Evolutionary conservation across 1,140 invertebrate genomes (phyloP).

Genomic region (Drosophila trapezifrons): DNA sequence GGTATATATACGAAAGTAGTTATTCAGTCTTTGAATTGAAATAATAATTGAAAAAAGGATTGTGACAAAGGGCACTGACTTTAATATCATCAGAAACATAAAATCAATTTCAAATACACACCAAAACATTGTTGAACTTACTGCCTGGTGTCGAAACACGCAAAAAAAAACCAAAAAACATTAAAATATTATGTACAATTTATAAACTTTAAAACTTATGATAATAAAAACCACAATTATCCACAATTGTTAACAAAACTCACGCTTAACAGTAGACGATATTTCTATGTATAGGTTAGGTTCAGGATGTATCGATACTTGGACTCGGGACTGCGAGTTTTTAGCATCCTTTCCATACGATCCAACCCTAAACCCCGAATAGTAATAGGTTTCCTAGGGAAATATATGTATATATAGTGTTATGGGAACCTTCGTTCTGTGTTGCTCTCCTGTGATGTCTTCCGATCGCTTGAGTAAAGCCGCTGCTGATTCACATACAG

Average conservation of each 20-base stretch:
- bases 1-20: constrained; percentile 8
- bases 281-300: constrained; percentile 1
- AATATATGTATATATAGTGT: constrained; percentile 32
- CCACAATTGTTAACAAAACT: constrained; percentile 38
- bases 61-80: constrained; percentile 1
- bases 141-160: background rate
- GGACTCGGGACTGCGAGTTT: background rate
- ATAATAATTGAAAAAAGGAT: constrained; percentile 2
- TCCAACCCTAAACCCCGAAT: background rate
- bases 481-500: constrained; percentile 59
- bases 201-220: constrained; percentile 29
- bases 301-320: background rate
- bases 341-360: background rate
- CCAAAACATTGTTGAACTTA: background rate
- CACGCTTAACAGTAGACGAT: constrained; percentile 21
- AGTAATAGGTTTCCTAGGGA: constrained; percentile 36
- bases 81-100: constrained; percentile 27
- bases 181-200: constrained; percentile 29
- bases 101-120: constrained; percentile 4
- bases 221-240: constrained; percentile 23
- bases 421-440: constrained; percentile 49
- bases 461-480: constrained; percentile 34
- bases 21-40: constrained; percentile 46
- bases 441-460: constrained; percentile 37
- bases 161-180: constrained; percentile 4